Percentiles rank a stretch among this genome's conserved stretches.
Conservation (phyloP, 2,888 invertebrate species). For the Calliopum simillimum region DNA sequence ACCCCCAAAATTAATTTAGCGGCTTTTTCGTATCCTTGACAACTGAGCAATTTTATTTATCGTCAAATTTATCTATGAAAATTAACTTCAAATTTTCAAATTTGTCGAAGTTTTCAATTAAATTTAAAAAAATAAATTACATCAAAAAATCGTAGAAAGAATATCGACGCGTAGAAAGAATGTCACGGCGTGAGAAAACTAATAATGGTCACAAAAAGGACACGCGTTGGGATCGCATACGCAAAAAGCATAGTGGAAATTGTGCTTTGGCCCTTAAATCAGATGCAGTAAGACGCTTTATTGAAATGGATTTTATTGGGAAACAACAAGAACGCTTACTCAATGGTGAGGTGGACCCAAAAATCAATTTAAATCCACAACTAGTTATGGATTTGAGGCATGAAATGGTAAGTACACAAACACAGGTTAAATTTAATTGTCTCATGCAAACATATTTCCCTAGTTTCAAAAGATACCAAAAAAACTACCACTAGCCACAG, state of each 20-base stretch:
- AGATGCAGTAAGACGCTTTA: conserved; percentile 61
- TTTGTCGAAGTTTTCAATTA: conserved; percentile 1
- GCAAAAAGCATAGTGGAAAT: conserved; percentile 57
- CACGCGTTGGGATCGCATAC: conserved; percentile 66
- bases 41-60: conserved; percentile 15
- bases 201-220: conserved; percentile 52
- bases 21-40: conserved; percentile 12
- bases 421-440: not conserved
- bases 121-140: not conserved
- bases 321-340: conserved; percentile 56
- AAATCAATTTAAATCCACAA: conserved; percentile 56
- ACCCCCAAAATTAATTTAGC: not conserved
- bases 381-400: conserved; percentile 66
- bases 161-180: not conserved
- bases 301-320: conserved; percentile 63
- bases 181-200: conserved; percentile 47
- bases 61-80: not conserved
- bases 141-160: not conserved
- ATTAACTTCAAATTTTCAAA: no score
- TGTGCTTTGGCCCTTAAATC: conserved; percentile 52
- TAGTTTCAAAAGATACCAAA: conserved; percentile 59
- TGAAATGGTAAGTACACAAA: conserved; percentile 57
- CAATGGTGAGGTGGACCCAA: conserved; percentile 52
- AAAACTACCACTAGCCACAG: conserved; percentile 56
- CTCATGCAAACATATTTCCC: not conserved